Evolutionary conservation across 1,140 invertebrate genomes (phyloP).

Genomic region (Periplaneta americana): DNA sequence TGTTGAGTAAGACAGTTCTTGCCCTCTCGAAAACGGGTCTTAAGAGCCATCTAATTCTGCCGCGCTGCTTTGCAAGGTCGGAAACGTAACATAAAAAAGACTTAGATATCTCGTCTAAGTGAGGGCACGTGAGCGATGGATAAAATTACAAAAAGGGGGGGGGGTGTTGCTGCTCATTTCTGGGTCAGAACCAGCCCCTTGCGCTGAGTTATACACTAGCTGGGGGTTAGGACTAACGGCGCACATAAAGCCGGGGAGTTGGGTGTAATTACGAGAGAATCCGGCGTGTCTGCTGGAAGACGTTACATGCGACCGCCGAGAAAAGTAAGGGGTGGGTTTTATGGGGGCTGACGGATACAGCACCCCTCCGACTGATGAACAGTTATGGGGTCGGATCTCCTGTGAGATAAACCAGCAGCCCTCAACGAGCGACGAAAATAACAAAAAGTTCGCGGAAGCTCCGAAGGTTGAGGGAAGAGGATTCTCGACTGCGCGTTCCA

Average conservation of each 20-base stretch:
- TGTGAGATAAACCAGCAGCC: not conserved
- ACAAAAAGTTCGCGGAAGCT: too few species aligned
- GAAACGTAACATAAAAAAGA: not conserved
- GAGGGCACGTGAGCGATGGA: not conserved
- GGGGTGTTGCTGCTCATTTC: not conserved
- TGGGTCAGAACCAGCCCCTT: not conserved
- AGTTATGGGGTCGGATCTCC: not conserved
- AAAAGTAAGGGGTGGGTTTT: not conserved
- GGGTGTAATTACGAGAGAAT: not conserved
- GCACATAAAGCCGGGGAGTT: too few species aligned
- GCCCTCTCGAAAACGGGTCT: too few species aligned
- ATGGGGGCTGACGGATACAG: not conserved
- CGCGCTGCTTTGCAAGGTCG: not conserved
- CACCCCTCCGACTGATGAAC: not conserved
- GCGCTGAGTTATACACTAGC: not conserved
- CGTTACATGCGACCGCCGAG: not conserved
- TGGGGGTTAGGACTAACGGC: not conserved
- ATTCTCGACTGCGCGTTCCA: too few species aligned
- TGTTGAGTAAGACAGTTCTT: too few species aligned
- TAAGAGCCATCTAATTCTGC: too few species aligned
- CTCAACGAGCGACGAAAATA: not conserved
- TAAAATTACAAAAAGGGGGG: not conserved
- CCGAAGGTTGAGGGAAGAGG: too few species aligned
- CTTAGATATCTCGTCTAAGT: too few species aligned
- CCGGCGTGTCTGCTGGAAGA: not conserved